These are phyloP conservation scores for Coracias cyanogaster DNA, from an alignment of 2,797 vertebrate species.

Conservation along the genomic window DNA sequence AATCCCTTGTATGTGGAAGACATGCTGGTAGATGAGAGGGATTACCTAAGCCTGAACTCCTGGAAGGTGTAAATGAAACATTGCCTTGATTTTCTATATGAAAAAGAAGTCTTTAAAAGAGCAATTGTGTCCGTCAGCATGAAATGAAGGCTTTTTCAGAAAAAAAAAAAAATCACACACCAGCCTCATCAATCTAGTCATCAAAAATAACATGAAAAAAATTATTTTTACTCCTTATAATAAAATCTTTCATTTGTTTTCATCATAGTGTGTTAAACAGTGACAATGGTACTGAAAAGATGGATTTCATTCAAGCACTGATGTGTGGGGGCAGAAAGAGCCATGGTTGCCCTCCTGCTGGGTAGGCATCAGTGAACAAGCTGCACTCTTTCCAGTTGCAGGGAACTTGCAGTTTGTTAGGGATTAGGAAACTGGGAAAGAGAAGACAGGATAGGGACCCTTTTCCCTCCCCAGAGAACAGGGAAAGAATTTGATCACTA, in stretches of 20 bases:
- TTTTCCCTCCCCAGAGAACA: not conserved
- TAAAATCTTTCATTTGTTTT: not conserved
- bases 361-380: not conserved
- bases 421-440: not conserved
- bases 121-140: not conserved
- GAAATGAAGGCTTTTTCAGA: not conserved
- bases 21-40: not conserved
- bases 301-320: not conserved
- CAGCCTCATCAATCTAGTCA: not conserved
- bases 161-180: not conserved
- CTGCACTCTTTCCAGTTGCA: not conserved
- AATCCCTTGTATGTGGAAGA: not conserved
- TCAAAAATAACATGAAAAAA: not conserved
- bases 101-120: not conserved
- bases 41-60: not conserved
- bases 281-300: not conserved
- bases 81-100: not conserved
- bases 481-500: not conserved
- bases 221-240: not conserved
- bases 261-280: not conserved
- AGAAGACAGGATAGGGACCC: not conserved
- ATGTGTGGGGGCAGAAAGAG: not conserved
- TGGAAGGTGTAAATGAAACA: not conserved
- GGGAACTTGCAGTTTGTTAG: not conserved
- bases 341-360: not conserved